Percentiles rank a stretch among this genome's conserved stretches.
Conservation (phyloP, 2,888 invertebrate species). For the Leptinotarsa rubiginosa region DNA sequence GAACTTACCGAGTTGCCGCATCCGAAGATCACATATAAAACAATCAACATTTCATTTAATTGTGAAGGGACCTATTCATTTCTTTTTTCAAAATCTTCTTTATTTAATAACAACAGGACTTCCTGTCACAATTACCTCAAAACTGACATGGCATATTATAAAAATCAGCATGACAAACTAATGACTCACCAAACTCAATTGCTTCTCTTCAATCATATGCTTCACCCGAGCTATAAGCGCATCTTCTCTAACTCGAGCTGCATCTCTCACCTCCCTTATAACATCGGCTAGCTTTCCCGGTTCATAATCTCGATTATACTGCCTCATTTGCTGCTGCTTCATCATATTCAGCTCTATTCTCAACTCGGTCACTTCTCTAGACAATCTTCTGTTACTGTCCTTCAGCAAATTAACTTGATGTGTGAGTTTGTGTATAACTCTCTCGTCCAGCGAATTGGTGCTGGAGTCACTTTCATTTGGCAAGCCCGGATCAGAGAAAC, state of each 20-base stretch:
- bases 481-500: constrained; percentile 78
- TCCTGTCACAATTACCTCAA: not conserved
- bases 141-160: not conserved
- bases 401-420: constrained; percentile 81
- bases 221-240: constrained; percentile 75
- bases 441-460: constrained; percentile 72
- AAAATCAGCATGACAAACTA: not conserved
- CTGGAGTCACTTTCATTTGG: constrained; percentile 64
- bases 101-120: not conserved
- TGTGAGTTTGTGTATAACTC: constrained; percentile 74
- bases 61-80: too few relatives aligned
- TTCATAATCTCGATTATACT: constrained; percentile 69
- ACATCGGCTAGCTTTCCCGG: constrained; percentile 81
- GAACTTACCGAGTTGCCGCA: too few relatives aligned
- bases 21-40: too few relatives aligned
- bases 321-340: constrained; percentile 60
- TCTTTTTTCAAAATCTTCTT: not conserved
- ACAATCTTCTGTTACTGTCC: constrained; percentile 80
- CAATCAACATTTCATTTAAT: too few relatives aligned
- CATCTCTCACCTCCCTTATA: constrained; percentile 80
- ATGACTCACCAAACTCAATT: constrained; percentile 63
- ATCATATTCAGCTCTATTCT: constrained; percentile 71
- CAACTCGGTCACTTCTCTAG: constrained; percentile 79
- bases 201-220: constrained; percentile 72
- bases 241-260: constrained; percentile 78